Evolutionary conservation across 2,888 invertebrate genomes (phyloP).

Genomic region (Orchestes rusci): DNA sequence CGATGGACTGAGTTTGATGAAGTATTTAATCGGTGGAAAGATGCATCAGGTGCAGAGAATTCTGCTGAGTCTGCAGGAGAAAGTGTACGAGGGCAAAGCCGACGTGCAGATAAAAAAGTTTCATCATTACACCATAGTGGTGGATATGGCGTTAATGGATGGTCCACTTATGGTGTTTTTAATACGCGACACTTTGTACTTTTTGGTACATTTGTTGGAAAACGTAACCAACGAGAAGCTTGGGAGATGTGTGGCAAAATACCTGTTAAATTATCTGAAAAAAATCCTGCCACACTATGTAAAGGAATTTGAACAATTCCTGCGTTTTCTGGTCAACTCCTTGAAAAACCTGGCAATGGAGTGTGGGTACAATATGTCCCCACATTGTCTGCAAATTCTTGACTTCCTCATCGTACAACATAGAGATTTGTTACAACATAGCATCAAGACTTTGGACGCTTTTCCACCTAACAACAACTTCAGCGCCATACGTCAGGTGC

Average conservation of each 20-base stretch:
- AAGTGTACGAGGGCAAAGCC: conserved; percentile 48
- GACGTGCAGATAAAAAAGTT: conserved; percentile 51
- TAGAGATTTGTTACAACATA: conserved; percentile 42
- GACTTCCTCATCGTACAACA: conserved; percentile 50
- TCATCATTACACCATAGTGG: conserved; percentile 49
- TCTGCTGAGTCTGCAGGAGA: conserved; percentile 39
- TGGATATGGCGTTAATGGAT: conserved; percentile 39
- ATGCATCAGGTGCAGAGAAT: conserved; percentile 33
- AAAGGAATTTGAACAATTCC: conserved; percentile 44
- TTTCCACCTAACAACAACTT: conserved; percentile 45
- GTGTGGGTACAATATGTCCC: conserved; percentile 36
- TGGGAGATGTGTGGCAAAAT: conserved; percentile 37
- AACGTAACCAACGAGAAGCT: conserved; percentile 36
- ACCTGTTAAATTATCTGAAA: conserved; percentile 44
- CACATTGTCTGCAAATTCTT: conserved; percentile 44
- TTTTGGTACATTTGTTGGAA: conserved; percentile 47
- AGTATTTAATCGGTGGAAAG: conserved; percentile 20
- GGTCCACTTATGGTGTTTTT: conserved; percentile 47
- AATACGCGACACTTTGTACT: conserved; percentile 51
- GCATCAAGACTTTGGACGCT: conserved; percentile 47
- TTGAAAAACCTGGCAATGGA: conserved; percentile 39
- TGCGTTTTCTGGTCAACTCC: conserved; percentile 49
- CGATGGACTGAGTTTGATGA: conserved; percentile 26
- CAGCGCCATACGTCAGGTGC: conserved; percentile 35
- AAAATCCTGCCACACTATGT: conserved; percentile 44